Conservation (phyloP, 2,888 invertebrate genomes). For the Brachyptera putata region DNA sequence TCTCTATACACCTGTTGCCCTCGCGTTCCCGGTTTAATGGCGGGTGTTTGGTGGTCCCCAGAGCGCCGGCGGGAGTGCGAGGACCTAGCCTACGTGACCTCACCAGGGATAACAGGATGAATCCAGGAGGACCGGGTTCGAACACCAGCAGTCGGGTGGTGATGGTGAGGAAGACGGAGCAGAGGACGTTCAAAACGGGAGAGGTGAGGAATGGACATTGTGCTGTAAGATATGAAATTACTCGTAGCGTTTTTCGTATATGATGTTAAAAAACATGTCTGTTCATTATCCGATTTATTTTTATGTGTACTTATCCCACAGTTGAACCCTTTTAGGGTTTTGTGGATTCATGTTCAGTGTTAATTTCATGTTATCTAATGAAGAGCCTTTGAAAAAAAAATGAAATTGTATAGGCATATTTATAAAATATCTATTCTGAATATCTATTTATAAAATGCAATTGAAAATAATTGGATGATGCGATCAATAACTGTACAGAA, state of each 20-base stretch:
- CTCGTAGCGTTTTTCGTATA: too few species aligned
- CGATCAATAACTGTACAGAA: too few species aligned
- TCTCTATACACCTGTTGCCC: neutral
- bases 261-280: too few species aligned
- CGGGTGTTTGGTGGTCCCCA: neutral
- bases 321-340: too few species aligned
- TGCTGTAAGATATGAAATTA: too few species aligned
- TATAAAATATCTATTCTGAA: too few species aligned
- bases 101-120: conserved; percentile 37
- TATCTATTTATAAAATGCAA: too few species aligned
- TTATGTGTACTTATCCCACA: too few species aligned
- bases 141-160: conserved; percentile 52
- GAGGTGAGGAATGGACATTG: conserved; percentile 43
- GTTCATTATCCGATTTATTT: too few species aligned
- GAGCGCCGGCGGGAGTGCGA: neutral
- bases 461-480: too few species aligned
- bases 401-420: too few species aligned
- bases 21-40: neutral
- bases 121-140: conserved; percentile 23
- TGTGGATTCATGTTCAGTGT: neutral
- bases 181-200: conserved; percentile 57
- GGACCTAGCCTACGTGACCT: conserved; percentile 35
- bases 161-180: conserved; percentile 65
- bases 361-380: neutral
- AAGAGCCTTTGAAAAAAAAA: too few species aligned